A percentile compares a stretch with the other conserved stretches of the same genome.
Conservation (phyloP, 2,797 vertebrate species). For the Sebastiscus albofasciatus region DNA sequence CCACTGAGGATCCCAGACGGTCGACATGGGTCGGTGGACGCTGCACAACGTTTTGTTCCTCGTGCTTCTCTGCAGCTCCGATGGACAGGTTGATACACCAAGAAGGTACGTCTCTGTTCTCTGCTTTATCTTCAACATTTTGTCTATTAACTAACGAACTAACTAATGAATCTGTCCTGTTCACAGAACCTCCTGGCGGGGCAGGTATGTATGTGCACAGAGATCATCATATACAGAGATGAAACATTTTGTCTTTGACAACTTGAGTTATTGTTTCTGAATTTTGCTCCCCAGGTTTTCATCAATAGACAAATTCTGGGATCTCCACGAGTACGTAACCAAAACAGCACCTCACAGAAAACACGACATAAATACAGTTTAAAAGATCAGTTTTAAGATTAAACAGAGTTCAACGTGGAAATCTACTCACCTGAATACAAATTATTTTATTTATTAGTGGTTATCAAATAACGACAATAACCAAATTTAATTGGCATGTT, state of each 20-base stretch:
- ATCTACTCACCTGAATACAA: too few species aligned
- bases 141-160: not conserved
- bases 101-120: constrained; percentile 9
- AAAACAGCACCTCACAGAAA: not conserved
- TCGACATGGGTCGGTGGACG: constrained; percentile 48
- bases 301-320: fast-evolving
- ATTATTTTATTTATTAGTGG: too few species aligned
- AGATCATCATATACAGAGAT: not conserved
- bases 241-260: not conserved
- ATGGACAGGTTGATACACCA: fast-evolving
- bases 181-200: fast-evolving
- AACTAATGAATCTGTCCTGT: not conserved
- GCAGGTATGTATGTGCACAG: not conserved
- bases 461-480: too few species aligned
- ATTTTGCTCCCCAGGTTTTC: not conserved
- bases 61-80: constrained; percentile 19
- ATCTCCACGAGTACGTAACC: constrained; percentile 29
- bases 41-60: constrained; percentile 17
- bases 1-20: not conserved
- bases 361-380: not conserved
- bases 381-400: too few species aligned
- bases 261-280: not conserved
- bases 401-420: too few species aligned
- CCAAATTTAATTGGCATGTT: too few species aligned
- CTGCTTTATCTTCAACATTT: not conserved